phyloP scores from a whole-genome alignment of 2,797 vertebrate species.

The Hafferia zeledoni region DNA sequence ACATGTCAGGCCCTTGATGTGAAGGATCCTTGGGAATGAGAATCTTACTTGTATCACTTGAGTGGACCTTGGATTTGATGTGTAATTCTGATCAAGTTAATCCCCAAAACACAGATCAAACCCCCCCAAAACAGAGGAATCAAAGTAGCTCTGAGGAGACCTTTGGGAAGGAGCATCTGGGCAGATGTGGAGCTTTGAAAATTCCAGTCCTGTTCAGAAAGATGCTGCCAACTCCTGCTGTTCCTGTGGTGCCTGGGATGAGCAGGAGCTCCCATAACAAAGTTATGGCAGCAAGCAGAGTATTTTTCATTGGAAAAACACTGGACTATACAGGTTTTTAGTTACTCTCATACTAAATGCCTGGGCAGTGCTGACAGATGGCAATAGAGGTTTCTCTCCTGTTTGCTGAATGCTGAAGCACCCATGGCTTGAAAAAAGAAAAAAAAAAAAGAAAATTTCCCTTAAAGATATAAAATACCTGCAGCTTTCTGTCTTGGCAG shows the following conservation, averaged over 20 bases:
- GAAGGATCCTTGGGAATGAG: neutral
- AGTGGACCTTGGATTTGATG: rapidly evolving
- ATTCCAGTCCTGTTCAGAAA: conserved; percentile 20
- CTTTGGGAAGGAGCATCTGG: neutral
- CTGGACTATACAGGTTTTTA: neutral
- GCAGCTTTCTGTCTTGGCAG: neutral
- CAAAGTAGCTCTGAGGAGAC: neutral
- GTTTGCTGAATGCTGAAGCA: neutral
- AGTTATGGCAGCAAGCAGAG: neutral
- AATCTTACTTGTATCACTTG: neutral
- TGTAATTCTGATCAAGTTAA: neutral
- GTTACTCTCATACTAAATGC: neutral
- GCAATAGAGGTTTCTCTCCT: neutral
- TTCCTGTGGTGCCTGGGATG: neutral
- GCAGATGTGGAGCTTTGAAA: conserved; percentile 18
- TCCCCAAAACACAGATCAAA: neutral
- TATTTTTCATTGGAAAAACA: neutral
- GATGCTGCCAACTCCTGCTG: neutral
- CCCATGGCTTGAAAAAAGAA: neutral
- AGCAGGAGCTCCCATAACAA: neutral
- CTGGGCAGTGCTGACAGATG: neutral
- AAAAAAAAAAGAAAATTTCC: neutral
- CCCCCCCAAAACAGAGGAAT: neutral
- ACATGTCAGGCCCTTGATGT: neutral
- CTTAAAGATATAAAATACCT: neutral